These are phyloP conservation scores for Linyphia triangularis DNA, from an alignment of 2,888 invertebrate species.

Conservation along the genomic window DNA sequence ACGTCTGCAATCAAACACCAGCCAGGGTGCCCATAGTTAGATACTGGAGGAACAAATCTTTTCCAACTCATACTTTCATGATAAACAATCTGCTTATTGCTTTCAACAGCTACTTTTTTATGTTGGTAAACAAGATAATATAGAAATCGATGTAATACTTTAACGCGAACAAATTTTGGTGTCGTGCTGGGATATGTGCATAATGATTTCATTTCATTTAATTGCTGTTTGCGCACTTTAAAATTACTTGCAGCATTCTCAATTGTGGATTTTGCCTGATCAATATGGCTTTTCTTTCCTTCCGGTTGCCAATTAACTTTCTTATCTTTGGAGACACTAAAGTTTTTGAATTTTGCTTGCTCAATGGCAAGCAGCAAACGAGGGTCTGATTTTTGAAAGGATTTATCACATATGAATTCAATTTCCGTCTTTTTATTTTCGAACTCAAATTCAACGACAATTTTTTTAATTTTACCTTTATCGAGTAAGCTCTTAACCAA, in stretches of 20 bases:
- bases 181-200: background rate
- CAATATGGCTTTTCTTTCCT: background rate
- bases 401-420: conserved; percentile 82
- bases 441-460: conserved; percentile 47
- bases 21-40: conserved; percentile 81
- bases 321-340: conserved; percentile 76
- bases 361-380: conserved; percentile 84
- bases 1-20: conserved; percentile 87
- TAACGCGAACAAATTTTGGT: conserved; percentile 86
- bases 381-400: conserved; percentile 79
- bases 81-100: conserved; percentile 77
- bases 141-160: conserved; percentile 85
- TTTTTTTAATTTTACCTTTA: conserved; percentile 38
- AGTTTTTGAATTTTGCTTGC: conserved; percentile 84
- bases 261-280: background rate
- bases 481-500: conserved; percentile 83
- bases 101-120: conserved; percentile 78
- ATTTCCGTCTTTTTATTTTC: conserved; percentile 28
- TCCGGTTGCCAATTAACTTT: background rate
- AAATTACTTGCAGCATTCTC: no score
- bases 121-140: conserved; percentile 86
- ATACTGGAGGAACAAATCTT: conserved; percentile 86
- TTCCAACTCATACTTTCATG: conserved; percentile 83
- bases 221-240: background rate
- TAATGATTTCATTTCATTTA: background rate